A percentile compares a stretch with the other conserved stretches of the same genome.
phyloP scores from a whole-genome alignment of 2,113 vertebrate species.

The Malaclemys terrapin region DNA sequence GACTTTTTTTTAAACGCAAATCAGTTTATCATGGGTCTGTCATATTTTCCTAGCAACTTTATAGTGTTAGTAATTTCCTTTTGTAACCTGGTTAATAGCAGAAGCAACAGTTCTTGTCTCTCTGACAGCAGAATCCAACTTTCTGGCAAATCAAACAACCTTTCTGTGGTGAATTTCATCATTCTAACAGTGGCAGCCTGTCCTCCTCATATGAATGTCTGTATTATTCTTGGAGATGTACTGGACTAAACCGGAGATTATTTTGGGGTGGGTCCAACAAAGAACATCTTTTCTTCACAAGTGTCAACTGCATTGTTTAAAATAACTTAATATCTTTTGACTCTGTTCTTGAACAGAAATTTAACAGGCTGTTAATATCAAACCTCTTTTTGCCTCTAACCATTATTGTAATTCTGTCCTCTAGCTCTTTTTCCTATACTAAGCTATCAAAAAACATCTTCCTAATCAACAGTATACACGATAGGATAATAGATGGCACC shows the following conservation, averaged over 20 bases:
- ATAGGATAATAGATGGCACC: slow-evolving; percentile 37
- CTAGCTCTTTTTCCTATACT: slow-evolving; percentile 40
- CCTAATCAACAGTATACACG: slow-evolving; percentile 51
- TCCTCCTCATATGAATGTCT: not conserved
- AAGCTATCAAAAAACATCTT: slow-evolving; percentile 69
- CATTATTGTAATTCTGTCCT: slow-evolving; percentile 47
- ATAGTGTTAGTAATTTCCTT: not conserved
- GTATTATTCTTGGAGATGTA: not conserved
- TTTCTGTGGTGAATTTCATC: not conserved
- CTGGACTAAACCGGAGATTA: not conserved
- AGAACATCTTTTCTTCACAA: slow-evolving; percentile 15
- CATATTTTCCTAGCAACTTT: not conserved
- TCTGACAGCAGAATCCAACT: not conserved
- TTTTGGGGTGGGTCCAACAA: not conserved
- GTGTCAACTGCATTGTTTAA: slow-evolving; percentile 35
- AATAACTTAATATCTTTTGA: slow-evolving; percentile 7
- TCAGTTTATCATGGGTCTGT: not conserved
- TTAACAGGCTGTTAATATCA: slow-evolving; percentile 8
- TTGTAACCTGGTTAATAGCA: not conserved
- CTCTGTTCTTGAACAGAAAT: slow-evolving; percentile 24
- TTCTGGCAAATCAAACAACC: not conserved
- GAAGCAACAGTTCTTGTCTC: not conserved
- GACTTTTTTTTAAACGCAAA: not conserved
- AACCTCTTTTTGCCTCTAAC: slow-evolving; percentile 32
- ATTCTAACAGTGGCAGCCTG: not conserved